Base-by-base conservation (phyloP, 2,888 invertebrate species). In the Smittia sp. region DNA sequence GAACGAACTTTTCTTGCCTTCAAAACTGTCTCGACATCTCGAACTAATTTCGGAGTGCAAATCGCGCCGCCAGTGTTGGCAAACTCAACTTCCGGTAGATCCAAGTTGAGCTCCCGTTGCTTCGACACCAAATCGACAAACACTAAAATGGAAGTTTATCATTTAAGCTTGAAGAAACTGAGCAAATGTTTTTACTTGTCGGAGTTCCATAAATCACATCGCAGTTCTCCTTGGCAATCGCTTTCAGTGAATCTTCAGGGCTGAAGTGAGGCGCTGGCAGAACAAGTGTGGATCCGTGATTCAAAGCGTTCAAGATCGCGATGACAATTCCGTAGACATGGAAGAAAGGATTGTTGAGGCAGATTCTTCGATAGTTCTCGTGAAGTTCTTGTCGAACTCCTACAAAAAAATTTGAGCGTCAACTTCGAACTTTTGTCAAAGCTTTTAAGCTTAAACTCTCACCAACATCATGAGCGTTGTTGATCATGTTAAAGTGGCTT, bases 241-340 rank as follows among this genome's bases (percentile, higher is more conserved):
- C 86, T 67, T 86, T 80, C 1, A 93, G 80, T 0, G 89, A 85
- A 46, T 85, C 84, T 20, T 84, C 83, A 0, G 92, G 86, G 79
- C 88, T 87, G 77, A 88, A 91, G 0, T 79, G 82, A 0, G 84
- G 81, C 0, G 85, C 80, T 0, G 90, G 89, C 1, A 91, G 76
- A 0, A 91, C 86, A 22, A 88, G 72, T 0, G 90, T 88, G 7
- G 85, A 81, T 0, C 90, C 90, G 77, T 86, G 83, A 38, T 87
- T 83, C 22, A 91, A 78, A 6, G 83, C 84, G 0, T 85, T 82
- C 66, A 89, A 78, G 22, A 88, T 83, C 0, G 87, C 88, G 63
- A 88, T 82, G 1, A 89, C 85, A 74, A 89, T 87, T 0, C 93
- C 94, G 79, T 88, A 94, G 39, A 90, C 92, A 80, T 96, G 95